Conservation (phyloP, 2,113 vertebrate genomes). For the Aix galericulata region DNA sequence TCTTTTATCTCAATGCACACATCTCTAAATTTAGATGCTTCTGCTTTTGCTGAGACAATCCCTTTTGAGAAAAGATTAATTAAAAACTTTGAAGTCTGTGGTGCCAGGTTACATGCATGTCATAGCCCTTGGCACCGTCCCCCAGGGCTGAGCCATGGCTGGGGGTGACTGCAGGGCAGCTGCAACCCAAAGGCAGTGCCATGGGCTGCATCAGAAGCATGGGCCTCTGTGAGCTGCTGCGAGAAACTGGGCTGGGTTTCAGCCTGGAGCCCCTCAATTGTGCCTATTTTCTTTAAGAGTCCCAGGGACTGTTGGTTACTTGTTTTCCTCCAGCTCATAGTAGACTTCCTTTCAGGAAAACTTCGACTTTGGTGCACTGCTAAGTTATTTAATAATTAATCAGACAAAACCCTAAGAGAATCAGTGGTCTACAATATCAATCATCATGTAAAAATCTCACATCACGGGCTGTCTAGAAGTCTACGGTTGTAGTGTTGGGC, state of each 20-base stretch:
- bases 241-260: not conserved
- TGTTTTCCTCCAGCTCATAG: not conserved
- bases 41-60: not conserved
- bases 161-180: not conserved
- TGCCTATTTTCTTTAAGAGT: not conserved
- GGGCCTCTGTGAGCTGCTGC: not conserved
- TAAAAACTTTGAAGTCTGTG: not conserved
- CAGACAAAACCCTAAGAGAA: not conserved
- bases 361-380: not conserved
- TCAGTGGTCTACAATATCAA: not conserved
- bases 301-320: not conserved
- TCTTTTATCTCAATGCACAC: too few relatives aligned
- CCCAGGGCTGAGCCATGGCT: not conserved
- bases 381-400: not conserved
- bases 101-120: not conserved
- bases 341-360: not conserved
- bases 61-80: not conserved
- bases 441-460: not conserved
- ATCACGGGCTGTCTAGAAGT: not conserved
- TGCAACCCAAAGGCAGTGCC: not conserved
- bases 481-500: not conserved
- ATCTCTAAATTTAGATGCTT: not conserved
- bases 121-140: too few relatives aligned
- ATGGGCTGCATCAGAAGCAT: too few relatives aligned
- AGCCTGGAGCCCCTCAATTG: not conserved